Percentiles rank a stretch among this genome's conserved stretches.
Conservation (phyloP, 2,888 invertebrate genomes). For the Athetis lepigone region DNA sequence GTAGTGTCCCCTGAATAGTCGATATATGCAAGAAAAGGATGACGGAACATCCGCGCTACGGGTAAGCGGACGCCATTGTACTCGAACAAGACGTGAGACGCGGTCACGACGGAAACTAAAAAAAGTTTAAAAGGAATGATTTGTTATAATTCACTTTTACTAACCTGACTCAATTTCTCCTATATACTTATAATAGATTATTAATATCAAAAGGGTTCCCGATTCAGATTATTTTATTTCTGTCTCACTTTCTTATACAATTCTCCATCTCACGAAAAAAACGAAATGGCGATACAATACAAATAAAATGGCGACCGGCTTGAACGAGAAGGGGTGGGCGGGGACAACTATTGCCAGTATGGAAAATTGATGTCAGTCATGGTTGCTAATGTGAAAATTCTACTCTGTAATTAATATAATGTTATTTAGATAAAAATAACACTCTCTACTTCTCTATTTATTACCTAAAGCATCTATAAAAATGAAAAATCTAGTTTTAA, state of each 20-base stretch:
- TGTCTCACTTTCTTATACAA: slow-evolving; percentile 88
- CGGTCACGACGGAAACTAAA: slow-evolving; percentile 60
- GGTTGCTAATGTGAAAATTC: neutral
- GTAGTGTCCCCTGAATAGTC: slow-evolving; percentile 87
- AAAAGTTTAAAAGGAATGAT: slow-evolving; percentile 22
- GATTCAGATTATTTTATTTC: slow-evolving; percentile 83
- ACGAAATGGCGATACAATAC: slow-evolving; percentile 90
- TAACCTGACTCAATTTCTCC: slow-evolving; percentile 59
- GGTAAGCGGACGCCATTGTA: slow-evolving; percentile 88
- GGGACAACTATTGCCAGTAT: slow-evolving; percentile 21
- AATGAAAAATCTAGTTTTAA: no score
- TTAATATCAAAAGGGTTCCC: slow-evolving; percentile 47
- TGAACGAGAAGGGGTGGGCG: slow-evolving; percentile 11
- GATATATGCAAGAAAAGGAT: slow-evolving; percentile 91
- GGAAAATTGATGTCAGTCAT: neutral
- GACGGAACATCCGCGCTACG: slow-evolving; percentile 88
- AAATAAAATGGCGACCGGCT: slow-evolving; percentile 84
- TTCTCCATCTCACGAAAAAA: slow-evolving; percentile 89
- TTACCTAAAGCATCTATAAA: no score
- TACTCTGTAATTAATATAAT: no score
- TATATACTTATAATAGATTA: slow-evolving; percentile 23
- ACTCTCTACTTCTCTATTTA: no score
- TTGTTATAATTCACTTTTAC: slow-evolving; percentile 35
- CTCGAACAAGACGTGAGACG: slow-evolving; percentile 71
- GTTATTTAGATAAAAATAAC: no score